Evolutionary conservation across 2,113 vertebrate genomes (phyloP), one percentile per base, ranked within the genome.

Genomic region (Pseudorectes ferrugineus): DNA sequence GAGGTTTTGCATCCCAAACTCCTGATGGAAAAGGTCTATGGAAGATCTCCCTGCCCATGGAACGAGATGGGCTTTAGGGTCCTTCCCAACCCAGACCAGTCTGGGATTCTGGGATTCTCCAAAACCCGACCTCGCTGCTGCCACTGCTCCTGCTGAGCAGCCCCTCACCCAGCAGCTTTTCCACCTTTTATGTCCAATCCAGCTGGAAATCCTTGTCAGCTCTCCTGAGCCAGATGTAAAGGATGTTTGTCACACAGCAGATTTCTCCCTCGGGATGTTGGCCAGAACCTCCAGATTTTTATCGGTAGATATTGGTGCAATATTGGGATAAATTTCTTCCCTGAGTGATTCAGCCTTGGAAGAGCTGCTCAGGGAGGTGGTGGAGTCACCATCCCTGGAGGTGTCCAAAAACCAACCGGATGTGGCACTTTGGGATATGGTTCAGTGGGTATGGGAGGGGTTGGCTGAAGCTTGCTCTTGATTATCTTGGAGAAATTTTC

Each of bases 191-290:
- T 88, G 59, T n/a, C 70, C 51, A 73, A 93, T 33, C 83, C 96
- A 97, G 93, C 91, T 97, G 94, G 94, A 91, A 95, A 97, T 54
- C 74, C 89, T 96, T 54, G 58, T 46, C 80, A 52, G 58, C 86
- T 78, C 87, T 95, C 58, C 40, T 35, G 35, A 5, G 19, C 66
- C 73, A 35, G 72, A 72, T 94, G 75, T 87, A 71, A 87, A 94
- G 88, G 85, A 88, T 96, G 88, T 71, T 87, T 85, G 63, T 26
- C 5, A 2, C 45, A 49, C 55, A 14, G 89, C 91, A 62, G 10
- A 91, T 85, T 88, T 51, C 91, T 89, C 89, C 78, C 89, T 88
- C 88, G 86, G 38, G 75, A 55, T 33, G 10, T 25, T 31, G 55
- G 84, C 85, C 55, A 86, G n/a, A 85, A 36, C 18, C 51, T 80